Base-by-base conservation (phyloP, 2,113 vertebrate genomes). In the Heterotilapia buettikoferi region DNA sequence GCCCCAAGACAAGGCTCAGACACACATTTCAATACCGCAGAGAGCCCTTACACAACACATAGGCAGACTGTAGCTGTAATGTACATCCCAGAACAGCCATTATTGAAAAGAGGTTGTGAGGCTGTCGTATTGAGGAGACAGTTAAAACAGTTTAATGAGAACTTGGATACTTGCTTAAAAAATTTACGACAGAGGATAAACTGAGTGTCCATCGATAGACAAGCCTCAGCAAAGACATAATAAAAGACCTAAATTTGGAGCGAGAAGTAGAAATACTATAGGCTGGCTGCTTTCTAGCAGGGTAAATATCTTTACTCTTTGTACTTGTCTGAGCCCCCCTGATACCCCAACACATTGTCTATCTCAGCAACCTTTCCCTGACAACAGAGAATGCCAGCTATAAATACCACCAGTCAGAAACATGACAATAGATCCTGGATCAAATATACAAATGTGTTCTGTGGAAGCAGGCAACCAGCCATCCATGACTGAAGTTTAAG, bases 391-490 rank as follows among this genome's bases (percentile, higher is more conserved):
- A 93, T 86, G 82, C 82, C 71, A 90, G 89, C 90, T 93, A 95
- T 94, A 95, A 96, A 96, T 95, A 95, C 84, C 87, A 43, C 52
- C 19, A 82, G 87, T 80, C 73, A 84, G 86, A 79, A 93, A 90
- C 91, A 88, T 85, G 86, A 85, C 86, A 90, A 86, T 92, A 90
- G 94, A 93, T 92, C 81, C 90, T 21, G 40, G 89, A 94, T 96
- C 90, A 95, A 95, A 95, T 94, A 94, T 92, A 96, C 93, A 96
- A 93, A 95, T 95, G 84, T 94, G 84, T 91, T 95, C 93, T 90
- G 92, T 91, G 89, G 92, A 93, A 93, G 94, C 95, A 94, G 95
- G 93, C 66, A 93, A 71, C 84, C 87, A 91, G 83, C 87, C 89
- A 90, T 88, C 93, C 88, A 89, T 87, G 89, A 90, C 92, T 91